Base-by-base conservation (phyloP, 2,797 vertebrate genomes). In the Gila robusta region DNA sequence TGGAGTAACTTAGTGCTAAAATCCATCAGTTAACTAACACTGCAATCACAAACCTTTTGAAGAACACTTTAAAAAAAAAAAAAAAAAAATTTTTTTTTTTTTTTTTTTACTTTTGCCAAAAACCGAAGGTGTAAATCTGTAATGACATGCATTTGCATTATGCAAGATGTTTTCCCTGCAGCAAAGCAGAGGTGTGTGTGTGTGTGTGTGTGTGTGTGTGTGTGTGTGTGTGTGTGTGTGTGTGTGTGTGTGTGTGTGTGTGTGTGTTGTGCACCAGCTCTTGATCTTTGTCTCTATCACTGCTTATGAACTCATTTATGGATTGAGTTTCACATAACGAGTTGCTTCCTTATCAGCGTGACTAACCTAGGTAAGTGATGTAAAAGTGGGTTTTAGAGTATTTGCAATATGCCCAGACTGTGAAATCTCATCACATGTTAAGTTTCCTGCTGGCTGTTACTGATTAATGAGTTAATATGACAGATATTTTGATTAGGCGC, bases 391-490 rank as follows among this genome's bases (percentile, higher is more conserved):
- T 49, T 72, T 32, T 66, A 64, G 62, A 28, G 26, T 66, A 17
- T 66, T 32, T 21, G 26, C 56, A 4, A 11, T 32, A 32, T 80
- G 41, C 62, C 10, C 32, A 62, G 17, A 69, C 62, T 10, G n/a
- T 41, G 26, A n/a, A 32, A 41, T 26, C 19, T 79, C 52, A 7
- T 69, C 35, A 41, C 72, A 16, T 41, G 21, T 7, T 17, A 28
- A 70, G n/a, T 79, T 71, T 85, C n/a, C 44, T 28, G 11, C 26
- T 21, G 7, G 41, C 67, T 81, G 78, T 64, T 41, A 6, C 73
- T 80, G 67, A 85, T 85, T 85, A 71, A 70, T 79, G 54, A 80
- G 52, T 39, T 44, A 32, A 72, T 39, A 79, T 71, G 54, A 41
- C 49, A 35, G 37, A 35, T 85, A 47, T 73, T 64, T 72, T 80